phyloP scores from a whole-genome alignment of 2,797 vertebrate species.

The Chrosomus eos region DNA sequence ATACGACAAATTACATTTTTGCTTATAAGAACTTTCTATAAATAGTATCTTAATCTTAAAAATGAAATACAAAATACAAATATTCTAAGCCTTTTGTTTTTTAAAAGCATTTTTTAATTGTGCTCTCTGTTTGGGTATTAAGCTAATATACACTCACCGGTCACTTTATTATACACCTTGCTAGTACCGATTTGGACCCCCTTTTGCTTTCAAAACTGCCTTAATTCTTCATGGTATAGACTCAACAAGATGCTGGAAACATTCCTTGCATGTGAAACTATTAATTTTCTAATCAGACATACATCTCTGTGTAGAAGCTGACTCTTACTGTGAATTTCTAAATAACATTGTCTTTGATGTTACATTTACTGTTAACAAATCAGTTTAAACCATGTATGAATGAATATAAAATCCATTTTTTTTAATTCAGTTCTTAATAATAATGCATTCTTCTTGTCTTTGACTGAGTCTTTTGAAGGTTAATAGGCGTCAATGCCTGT shows the following conservation, averaged over 20 bases:
- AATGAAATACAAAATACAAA: no score
- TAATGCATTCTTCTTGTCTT: slow-evolving; percentile 4
- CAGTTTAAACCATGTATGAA: not conserved
- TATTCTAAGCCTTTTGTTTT: not conserved
- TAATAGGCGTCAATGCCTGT: not conserved
- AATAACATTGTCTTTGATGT: not conserved
- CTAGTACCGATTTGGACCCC: not conserved
- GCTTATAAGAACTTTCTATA: not conserved
- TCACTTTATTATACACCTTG: not conserved
- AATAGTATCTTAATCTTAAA: no score
- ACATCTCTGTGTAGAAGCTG: not conserved
- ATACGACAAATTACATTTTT: not conserved
- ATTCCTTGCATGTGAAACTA: not conserved
- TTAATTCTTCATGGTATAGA: not conserved
- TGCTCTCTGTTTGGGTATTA: not conserved
- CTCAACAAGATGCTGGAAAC: not conserved
- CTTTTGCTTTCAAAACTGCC: not conserved
- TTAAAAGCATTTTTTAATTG: not conserved
- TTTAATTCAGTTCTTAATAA: slow-evolving; percentile 7
- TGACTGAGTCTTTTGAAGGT: not conserved
- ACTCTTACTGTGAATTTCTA: not conserved
- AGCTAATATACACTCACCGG: not conserved
- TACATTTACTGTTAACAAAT: not conserved
- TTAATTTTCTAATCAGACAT: not conserved
- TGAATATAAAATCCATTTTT: not conserved